phyloP scores from a whole-genome alignment of 2,888 invertebrate genomes.

The Adineta ricciae region DNA sequence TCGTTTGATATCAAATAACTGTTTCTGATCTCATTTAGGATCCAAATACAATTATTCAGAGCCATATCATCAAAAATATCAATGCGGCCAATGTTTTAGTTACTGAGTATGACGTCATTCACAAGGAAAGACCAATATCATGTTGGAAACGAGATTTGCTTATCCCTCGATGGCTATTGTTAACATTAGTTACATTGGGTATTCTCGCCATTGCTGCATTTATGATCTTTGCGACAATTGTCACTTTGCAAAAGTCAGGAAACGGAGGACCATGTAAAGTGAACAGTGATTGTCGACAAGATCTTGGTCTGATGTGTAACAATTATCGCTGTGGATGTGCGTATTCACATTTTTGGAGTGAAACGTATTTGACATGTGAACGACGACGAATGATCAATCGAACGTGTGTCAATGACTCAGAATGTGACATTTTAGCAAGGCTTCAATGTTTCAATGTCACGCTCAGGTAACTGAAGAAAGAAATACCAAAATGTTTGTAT shows the following conservation, averaged over 20 bases:
- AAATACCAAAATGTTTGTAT: not conserved
- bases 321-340: conserved; percentile 23
- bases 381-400: conserved; percentile 10
- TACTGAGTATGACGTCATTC: not conserved
- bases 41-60: not conserved
- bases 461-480: not conserved
- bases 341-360: conserved; percentile 21
- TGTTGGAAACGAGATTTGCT: not conserved
- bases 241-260: not conserved
- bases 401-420: not conserved
- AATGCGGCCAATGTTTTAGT: not conserved
- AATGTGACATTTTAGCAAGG: not conserved
- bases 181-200: not conserved
- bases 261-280: not conserved
- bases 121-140: not conserved
- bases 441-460: not conserved
- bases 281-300: not conserved
- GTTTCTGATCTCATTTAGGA: no score
- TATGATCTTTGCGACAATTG: not conserved
- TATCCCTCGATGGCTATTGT: not conserved
- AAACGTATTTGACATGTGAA: not conserved
- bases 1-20: no score
- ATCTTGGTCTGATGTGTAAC: not conserved
- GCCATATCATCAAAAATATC: not conserved
- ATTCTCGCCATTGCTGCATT: not conserved